Conservation (phyloP, 2,113 vertebrate genomes). For the Piaya cayana region DNA sequence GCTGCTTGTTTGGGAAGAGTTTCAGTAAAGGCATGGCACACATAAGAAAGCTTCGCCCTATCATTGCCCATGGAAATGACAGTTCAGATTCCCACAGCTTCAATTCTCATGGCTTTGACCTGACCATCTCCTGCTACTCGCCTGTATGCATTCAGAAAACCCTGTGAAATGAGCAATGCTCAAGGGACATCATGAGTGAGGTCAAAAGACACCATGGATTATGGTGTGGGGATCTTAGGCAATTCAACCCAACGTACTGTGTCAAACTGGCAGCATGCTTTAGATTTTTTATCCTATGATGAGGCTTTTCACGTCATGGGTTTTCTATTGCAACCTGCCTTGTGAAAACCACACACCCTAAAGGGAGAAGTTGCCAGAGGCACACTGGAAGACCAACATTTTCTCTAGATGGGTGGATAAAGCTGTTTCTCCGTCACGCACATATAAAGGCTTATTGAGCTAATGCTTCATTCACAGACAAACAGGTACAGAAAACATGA, state of each 20-base stretch:
- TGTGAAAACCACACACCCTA: not conserved
- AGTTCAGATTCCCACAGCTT: not conserved
- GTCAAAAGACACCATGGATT: not conserved
- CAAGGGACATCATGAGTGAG: not conserved
- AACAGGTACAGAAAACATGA: not conserved
- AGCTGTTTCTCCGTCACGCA: not conserved
- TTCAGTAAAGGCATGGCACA: not conserved
- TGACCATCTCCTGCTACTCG: not conserved
- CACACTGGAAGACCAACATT: not conserved
- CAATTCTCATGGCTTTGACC: not conserved
- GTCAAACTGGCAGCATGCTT: not conserved
- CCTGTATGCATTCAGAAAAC: not conserved
- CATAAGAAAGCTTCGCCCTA: not conserved
- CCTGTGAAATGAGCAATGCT: not conserved
- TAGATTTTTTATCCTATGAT: not conserved
- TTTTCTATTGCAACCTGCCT: not conserved
- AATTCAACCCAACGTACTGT: not conserved
- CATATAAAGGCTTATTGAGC: not conserved
- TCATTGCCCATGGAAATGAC: not conserved
- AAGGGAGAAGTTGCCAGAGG: not conserved
- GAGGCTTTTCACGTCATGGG: not conserved
- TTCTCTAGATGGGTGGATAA: not conserved
- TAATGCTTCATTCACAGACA: not conserved
- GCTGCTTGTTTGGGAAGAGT: not conserved
- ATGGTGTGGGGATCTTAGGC: not conserved